phyloP scores from a whole-genome alignment of 2,113 vertebrate genomes.

The Holacanthus passer region DNA sequence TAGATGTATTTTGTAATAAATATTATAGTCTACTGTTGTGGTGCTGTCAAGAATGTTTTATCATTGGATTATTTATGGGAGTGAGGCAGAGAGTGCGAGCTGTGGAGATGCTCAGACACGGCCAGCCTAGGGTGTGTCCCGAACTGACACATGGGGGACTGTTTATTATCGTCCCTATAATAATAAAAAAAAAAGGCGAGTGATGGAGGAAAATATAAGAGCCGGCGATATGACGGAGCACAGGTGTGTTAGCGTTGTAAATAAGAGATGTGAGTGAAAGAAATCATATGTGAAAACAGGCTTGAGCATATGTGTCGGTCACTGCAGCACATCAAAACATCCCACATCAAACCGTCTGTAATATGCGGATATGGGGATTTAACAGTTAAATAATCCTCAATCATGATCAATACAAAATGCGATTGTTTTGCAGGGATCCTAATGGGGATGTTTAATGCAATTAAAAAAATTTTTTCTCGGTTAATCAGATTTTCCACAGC shows the following conservation, averaged over 20 bases:
- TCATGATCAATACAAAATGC: not conserved
- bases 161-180: constrained; percentile 59
- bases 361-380: constrained; percentile 30
- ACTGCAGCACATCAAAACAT: constrained; percentile 79
- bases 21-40: constrained; percentile 42
- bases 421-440: not conserved
- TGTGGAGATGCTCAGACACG: constrained; percentile 80
- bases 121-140: constrained; percentile 87
- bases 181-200: not conserved
- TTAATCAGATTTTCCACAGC: constrained; percentile 62
- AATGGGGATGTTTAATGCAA: not conserved
- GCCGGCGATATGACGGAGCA: not conserved
- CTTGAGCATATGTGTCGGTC: constrained; percentile 68
- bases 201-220: not conserved
- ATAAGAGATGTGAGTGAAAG: constrained; percentile 19
- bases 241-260: not conserved
- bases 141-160: constrained; percentile 82
- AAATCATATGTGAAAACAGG: constrained; percentile 32
- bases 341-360: constrained; percentile 45
- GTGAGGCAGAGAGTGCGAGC: constrained; percentile 65
- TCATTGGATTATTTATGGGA: constrained; percentile 59
- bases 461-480: not conserved
- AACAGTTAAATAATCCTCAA: not conserved
- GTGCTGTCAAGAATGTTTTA: constrained; percentile 44
- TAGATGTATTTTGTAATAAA: constrained; percentile 57